These are phyloP conservation scores for Boulengeromyrus knoepffleri DNA, from an alignment of 2,113 vertebrate species.

Conservation along the genomic window DNA sequence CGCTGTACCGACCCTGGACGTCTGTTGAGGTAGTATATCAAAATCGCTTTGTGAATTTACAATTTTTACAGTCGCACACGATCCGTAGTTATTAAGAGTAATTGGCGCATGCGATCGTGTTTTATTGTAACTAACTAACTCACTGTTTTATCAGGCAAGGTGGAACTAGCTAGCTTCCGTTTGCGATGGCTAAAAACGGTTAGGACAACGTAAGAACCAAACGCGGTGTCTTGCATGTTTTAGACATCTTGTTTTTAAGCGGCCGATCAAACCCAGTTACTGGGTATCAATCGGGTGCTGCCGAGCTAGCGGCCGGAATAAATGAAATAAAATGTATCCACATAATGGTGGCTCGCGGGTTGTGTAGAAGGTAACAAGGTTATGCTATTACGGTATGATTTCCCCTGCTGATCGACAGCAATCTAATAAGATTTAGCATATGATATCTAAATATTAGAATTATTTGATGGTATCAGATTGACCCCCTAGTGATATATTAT, in stretches of 20 bases:
- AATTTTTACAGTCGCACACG: background rate
- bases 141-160: background rate
- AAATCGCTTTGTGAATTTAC: background rate
- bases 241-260: background rate
- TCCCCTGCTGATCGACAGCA: background rate
- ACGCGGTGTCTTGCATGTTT: background rate
- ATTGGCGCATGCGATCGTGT: slow-evolving; percentile 8
- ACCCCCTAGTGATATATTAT: background rate
- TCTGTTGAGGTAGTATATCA: background rate
- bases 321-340: background rate
- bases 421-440: background rate
- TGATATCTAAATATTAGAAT: background rate
- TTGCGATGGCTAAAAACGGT: background rate
- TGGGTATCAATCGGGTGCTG: background rate
- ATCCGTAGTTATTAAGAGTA: background rate
- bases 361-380: background rate
- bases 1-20: background rate
- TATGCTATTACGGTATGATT: background rate
- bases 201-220: background rate
- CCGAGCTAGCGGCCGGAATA: background rate
- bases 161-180: background rate
- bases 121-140: background rate
- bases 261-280: background rate
- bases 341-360: background rate
- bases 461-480: background rate